Evolutionary conservation across 2,888 invertebrate genomes (phyloP), one percentile per base, ranked within the genome.

Genomic region (Zootermopsis nevadensis): DNA sequence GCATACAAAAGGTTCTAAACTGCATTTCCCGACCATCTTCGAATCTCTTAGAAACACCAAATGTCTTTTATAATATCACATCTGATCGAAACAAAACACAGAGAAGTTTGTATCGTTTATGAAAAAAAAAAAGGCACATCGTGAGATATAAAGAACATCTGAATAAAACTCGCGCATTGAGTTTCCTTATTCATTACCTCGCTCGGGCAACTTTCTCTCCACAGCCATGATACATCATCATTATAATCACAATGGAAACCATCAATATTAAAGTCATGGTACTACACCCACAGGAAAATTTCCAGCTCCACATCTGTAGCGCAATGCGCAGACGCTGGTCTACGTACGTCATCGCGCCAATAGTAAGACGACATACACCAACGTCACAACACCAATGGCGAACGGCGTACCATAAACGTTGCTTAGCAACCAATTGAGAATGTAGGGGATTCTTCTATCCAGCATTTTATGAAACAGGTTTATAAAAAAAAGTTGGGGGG

Each of bases 351-450:
- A n/a, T 6, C n/a, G 60, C n/a, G 27, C 60, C 60, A 60, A 60
- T 60, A 6, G 60, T n/a, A n/a, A n/a, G 10, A 60, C n/a, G n/a
- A 60, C 60, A 60, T 60, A 60, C 27, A 60, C 60, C n/a, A 60
- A 60, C 27, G 7, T 27, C 27, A 60, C 60, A 60, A 24, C 6
- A 60, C 76, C 76, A 76, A 76, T 76, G 38, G 76, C 76, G 19
- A 35, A 76, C 27, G 19, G 27, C 42, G 42, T 76, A 76, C 27
- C 76, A 76, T 42, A 60, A 27, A 60, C 60, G 60, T 60, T 2
- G 60, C 60, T 27, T 60, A 19, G 76, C 76, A 76, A 76, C 76
- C 76, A 76, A 76, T 76, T 76, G 76, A 76, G 76, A 76, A 38
- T 76, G 38, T 60, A 60, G 60, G n/a, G n/a, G 27, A 60, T 27